Base-by-base conservation (phyloP, 2,113 vertebrate genomes). In the Indri indri region DNA sequence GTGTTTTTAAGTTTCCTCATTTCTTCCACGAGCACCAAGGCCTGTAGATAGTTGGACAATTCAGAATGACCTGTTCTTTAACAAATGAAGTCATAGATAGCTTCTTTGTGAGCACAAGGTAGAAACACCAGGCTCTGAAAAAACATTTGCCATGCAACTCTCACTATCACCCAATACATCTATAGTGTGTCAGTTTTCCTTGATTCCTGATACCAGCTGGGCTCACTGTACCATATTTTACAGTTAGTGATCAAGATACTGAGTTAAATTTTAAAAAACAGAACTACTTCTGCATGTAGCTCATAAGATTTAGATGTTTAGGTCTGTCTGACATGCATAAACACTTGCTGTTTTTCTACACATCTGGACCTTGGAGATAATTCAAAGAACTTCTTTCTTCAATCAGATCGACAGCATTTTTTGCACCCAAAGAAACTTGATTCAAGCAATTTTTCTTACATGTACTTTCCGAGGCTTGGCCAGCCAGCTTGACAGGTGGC, bases 371-470 rank as follows among this genome's bases (percentile, higher is more conserved):
- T 77, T 59, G 37, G 68, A 89, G 14, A 73, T 77, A 88, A 86
- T 81, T 81, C 59, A 93, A 85, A 82, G 63, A 84, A 37, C 6
- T n/a, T 80, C n/a, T 95, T 40, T 89, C 42, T 74, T 74, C 11
- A 86, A 54, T 27, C 70, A 73, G 20, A 97, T 85, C 4, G 45
- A 74, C 42, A 3, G 89, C 76, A 45, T 54, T 98, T 97, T 96
- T 45, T 54, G 32, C 70, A 79, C 0, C 73, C 94, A 85, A 57
- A 42, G 71, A 95, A 97, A 92, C 17, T 23, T 0, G 6, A 95
- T 82, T 87, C 47, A 85, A 97, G 95, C 91, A 96, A 96, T 98
- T 98, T 95, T 71, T 98, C 96, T 90, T 45, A 47, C 50, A 63
- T 40, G 68, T 87, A 23, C 12, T 80, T 73, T 88, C 23, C 63